Conservation (phyloP, 2,888 invertebrate genomes). For the Drosophila siamana region DNA sequence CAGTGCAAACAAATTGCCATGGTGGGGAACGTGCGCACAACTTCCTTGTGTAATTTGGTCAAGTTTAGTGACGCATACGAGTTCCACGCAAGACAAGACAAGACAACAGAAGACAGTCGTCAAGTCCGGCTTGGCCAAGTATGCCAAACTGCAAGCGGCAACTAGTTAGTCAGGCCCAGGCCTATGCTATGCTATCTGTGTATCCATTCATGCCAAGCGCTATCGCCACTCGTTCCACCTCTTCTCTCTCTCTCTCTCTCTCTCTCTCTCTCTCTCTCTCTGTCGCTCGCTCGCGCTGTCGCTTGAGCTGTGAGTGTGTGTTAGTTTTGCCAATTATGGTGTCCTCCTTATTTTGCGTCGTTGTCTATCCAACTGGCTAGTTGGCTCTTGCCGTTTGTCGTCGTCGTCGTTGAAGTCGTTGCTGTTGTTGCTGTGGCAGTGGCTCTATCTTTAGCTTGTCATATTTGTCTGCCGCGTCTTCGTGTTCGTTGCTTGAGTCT, state of each 20-base stretch:
- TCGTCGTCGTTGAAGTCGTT: slow-evolving; percentile 6
- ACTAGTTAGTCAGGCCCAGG: slow-evolving; percentile 57
- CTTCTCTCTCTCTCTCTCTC: slow-evolving; percentile 3
- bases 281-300: slow-evolving; percentile 7
- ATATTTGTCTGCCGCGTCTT: slow-evolving; percentile 72
- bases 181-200: slow-evolving; percentile 50
- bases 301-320: slow-evolving; percentile 40
- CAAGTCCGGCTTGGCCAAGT: slow-evolving; percentile 74
- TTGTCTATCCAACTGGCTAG: slow-evolving; percentile 63
- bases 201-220: slow-evolving; percentile 61
- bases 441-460: slow-evolving; percentile 73
- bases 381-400: slow-evolving; percentile 31
- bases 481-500: slow-evolving; percentile 76
- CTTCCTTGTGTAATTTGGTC: slow-evolving; percentile 81
- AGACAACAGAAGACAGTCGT: slow-evolving; percentile 34
- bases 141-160: slow-evolving; percentile 51
- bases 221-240: slow-evolving; percentile 29
- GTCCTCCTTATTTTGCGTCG: slow-evolving; percentile 77
- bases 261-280: slow-evolving; percentile 17
- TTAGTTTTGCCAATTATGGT: slow-evolving; percentile 81
- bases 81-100: slow-evolving; percentile 11
- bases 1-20: slow-evolving; percentile 57
- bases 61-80: slow-evolving; percentile 79
- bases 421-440: slow-evolving; percentile 20
- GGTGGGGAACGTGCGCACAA: slow-evolving; percentile 24